A percentile compares a stretch with the other conserved stretches of the same genome.
These are phyloP conservation scores for Peromyscus leucopus DNA, from an alignment of 2,113 vertebrate species.

Conservation along the genomic window DNA sequence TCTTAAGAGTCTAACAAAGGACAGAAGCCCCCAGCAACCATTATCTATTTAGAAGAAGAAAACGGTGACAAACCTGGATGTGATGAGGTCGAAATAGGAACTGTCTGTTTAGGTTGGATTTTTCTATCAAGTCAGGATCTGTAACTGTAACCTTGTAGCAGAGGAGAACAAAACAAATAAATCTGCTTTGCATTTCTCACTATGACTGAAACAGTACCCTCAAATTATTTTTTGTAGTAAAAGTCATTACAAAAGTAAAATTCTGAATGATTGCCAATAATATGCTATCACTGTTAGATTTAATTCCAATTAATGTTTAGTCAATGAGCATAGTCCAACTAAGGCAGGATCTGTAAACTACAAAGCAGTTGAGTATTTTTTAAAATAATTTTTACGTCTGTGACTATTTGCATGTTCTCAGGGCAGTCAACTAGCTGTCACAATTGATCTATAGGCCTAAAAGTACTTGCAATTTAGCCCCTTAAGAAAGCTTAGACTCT, in stretches of 20 bases:
- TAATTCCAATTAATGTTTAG: conserved; percentile 28
- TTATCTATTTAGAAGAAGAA: conserved; percentile 53
- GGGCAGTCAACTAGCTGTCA: neutral
- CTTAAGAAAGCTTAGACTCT: neutral
- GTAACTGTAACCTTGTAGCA: conserved; percentile 94
- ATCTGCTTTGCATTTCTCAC: conserved; percentile 45
- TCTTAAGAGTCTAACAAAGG: conserved; percentile 16
- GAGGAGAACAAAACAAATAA: conserved; percentile 55
- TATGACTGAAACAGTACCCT: neutral
- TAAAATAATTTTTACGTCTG: neutral
- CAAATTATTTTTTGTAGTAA: conserved; percentile 46
- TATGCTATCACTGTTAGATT: conserved; percentile 16
- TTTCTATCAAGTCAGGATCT: conserved; percentile 99
- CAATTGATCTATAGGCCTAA: neutral
- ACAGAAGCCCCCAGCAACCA: neutral
- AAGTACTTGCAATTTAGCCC: neutral
- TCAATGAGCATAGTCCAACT: neutral
- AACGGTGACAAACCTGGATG: conserved; percentile 92
- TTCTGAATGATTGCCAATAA: neutral
- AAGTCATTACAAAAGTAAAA: neutral
- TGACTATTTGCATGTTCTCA: neutral
- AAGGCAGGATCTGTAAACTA: neutral
- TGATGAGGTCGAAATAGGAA: conserved; percentile 98
- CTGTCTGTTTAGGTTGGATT: conserved; percentile 98
- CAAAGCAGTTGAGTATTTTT: neutral